These are phyloP conservation scores for Malacoraja senta DNA, from an alignment of 2,797 vertebrate genomes.

Conservation along the genomic window DNA sequence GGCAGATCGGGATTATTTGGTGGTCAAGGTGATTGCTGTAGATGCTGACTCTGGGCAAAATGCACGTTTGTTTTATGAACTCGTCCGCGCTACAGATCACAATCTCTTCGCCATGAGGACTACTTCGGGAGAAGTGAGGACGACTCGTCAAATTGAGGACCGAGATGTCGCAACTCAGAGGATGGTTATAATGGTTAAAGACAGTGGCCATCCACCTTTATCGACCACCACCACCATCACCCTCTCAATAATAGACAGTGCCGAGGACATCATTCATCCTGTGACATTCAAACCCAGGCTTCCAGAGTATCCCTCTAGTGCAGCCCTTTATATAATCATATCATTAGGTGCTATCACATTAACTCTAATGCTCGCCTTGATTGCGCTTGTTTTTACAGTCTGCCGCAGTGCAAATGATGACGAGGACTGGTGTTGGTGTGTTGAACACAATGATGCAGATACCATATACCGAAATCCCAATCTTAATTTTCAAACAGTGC, in stretches of 20 bases:
- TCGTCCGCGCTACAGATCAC: background rate
- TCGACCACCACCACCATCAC: slow-evolving; percentile 17
- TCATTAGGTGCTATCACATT: slow-evolving; percentile 30
- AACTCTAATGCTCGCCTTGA: slow-evolving; percentile 7
- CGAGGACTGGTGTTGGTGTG: slow-evolving; percentile 20
- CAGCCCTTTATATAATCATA: slow-evolving; percentile 34
- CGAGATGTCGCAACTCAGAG: slow-evolving; percentile 51
- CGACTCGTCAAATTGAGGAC: slow-evolving; percentile 50
- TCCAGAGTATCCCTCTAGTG: background rate
- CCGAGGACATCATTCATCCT: background rate
- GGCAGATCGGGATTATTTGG: slow-evolving; percentile 25
- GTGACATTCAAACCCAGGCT: background rate
- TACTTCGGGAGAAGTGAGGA: slow-evolving; percentile 51
- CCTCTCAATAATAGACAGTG: background rate
- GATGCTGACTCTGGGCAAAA: slow-evolving; percentile 38
- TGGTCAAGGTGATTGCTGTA: slow-evolving; percentile 30
- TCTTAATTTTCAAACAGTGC: slow-evolving; percentile 21
- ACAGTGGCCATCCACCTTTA: slow-evolving; percentile 24
- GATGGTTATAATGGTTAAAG: slow-evolving; percentile 20
- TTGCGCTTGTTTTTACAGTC: slow-evolving; percentile 19
- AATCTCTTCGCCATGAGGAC: background rate
- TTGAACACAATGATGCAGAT: background rate
- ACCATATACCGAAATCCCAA: slow-evolving; percentile 5
- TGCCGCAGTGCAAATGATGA: slow-evolving; percentile 11
- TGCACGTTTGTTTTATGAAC: slow-evolving; percentile 16